Conservation (phyloP, 2,888 invertebrate genomes). For the Andrena flavipes region DNA sequence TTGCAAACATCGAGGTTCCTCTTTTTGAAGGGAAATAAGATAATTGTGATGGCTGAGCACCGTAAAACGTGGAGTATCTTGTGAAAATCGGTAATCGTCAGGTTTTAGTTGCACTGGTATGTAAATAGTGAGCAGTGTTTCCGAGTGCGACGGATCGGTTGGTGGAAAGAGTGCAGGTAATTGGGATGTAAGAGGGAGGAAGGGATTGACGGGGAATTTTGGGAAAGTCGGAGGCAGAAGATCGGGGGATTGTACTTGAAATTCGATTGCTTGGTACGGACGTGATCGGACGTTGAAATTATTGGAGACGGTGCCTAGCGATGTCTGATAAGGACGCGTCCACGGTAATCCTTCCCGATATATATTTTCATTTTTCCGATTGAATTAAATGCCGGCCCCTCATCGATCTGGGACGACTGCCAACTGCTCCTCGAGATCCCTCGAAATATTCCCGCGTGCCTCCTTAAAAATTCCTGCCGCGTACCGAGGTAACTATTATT, state of each 20-base stretch:
- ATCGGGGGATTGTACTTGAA: neutral
- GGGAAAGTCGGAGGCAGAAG: neutral
- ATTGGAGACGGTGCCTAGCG: neutral
- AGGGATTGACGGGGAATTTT: neutral
- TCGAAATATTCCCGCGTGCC: constrained; percentile 2
- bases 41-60: no score
- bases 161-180: no score
- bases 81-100: no score
- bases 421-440: constrained; percentile 26
- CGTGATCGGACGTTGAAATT: neutral
- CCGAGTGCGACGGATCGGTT: no score
- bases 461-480: constrained; percentile 41
- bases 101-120: no score
- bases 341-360: constrained; percentile 10
- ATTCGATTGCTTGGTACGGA: neutral
- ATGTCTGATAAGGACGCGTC: neutral
- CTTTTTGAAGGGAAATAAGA: no score
- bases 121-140: no score
- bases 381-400: constrained; percentile 31
- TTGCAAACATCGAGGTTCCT: no score
- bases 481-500: constrained; percentile 40
- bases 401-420: constrained; percentile 46
- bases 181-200: no score
- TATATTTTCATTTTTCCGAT: constrained; percentile 20
- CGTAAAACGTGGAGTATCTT: no score